Evolutionary conservation across 2,113 vertebrate genomes (phyloP), one percentile per base, ranked within the genome.

Genomic region (Eleginops maclovinus): DNA sequence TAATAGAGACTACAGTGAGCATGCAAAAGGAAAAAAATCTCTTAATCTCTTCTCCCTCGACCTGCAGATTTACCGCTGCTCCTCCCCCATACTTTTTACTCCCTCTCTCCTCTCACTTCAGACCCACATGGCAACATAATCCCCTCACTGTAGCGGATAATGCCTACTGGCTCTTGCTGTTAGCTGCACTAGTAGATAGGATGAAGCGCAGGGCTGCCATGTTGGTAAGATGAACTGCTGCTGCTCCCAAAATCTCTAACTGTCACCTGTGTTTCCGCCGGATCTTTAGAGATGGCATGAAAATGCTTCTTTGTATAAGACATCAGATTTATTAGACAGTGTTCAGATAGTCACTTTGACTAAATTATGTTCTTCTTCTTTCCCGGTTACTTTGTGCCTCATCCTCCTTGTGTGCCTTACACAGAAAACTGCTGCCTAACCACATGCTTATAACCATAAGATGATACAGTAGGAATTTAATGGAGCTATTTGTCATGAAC

Each of bases 71-170:
- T 24, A 28, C 59, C 0, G 2, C n/a, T 11, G 11, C n/a, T 44
- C 50, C 47, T 70, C 64, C 24, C 41, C 41, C 31, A 49, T 21
- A 36, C 36, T 11, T 51, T 28, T 63, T 43, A 9, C 50, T 47
- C 43, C 24, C 40, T 58, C 56, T 50, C 50, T 22, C 13, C 31
- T 49, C 40, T 21, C 22, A 15, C 59, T 67, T 31, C 51, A 53
- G 69, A 70, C 26, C 68, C 81, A 77, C 77, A 80, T 65, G 76
- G 74, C 70, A 22, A 67, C 24, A 19, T 91, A 89, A 92, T 91
- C 92, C 78, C 72, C 61, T 81, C 73, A 88, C 79, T 60, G 66
- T 72, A 77, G 75, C 56, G 4, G 56, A 72, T 88, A 88, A 91
- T 88, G 60, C 87, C 77, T 28, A 59, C 54, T 67, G 72, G 71